Base-by-base conservation (phyloP, 2,113 vertebrate species). In the Hyaena hyaena region DNA sequence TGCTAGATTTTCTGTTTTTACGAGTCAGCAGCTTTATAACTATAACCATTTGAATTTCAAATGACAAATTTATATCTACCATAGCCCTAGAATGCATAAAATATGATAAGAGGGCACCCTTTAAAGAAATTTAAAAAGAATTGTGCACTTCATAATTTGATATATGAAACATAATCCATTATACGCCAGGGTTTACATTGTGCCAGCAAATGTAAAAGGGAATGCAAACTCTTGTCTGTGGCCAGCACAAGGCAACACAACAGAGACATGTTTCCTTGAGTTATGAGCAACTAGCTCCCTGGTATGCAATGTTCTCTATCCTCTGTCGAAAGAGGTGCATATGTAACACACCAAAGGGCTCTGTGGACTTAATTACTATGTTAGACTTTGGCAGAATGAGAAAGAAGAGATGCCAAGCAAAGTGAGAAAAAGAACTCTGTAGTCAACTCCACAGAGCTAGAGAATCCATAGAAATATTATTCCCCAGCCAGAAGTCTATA, bases 31-130 rank as follows among this genome's bases (percentile, higher is more conserved):
- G 98, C 97, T 99, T 99, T 99, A 95, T 98, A 99, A 99, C 98
- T 96, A 98, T 98, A 98, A 98, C 97, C 98, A 99, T 99, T 99
- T 99, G 99, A 99, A 99, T 99, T 99, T 99, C 99, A 99, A 99
- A 99, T 99, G 98, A 99, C 99, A 99, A 99, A 99, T 99, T 98
- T 99, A 99, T 99, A 98, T 99, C 98, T 98, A 98, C 99, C 98
- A 97, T 98, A 98, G 96, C 96, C 98, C 98, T 98, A 98, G 90
- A 98, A 97, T 99, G 99, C 98, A 98, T 98, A 98, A 99, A 98
- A 99, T 99, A 99, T 99, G 96, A 97, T 61, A 98, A 98, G 98
- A 98, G 97, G 97, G 98, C 96, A 96, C 96, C 96, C 87, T 97
- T 93, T 85, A 98, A 89, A 98, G 98, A 98, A 98, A 98, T 98